Evolutionary conservation across 2,113 vertebrate genomes (phyloP), one percentile per base, ranked within the genome.

Genomic region (Callocephalon fimbriatum): DNA sequence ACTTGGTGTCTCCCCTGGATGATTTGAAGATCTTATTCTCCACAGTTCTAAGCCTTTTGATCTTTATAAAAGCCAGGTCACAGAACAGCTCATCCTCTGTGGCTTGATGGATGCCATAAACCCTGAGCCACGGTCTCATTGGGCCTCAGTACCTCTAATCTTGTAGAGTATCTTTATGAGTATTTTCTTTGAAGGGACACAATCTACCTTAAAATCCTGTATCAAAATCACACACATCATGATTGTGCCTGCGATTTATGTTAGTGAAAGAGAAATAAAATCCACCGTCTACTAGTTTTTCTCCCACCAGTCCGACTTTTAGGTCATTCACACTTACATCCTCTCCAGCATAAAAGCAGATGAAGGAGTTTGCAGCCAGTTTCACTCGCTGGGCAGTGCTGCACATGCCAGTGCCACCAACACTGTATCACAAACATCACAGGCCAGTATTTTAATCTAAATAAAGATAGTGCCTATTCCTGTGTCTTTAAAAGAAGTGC

Each of bases 21-120:
- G 90, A 88, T 44, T 86, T 83, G 72, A 92, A 91, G 93, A 62
- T 79, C 59, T 84, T 79, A 75, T 84, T 93, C 91, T 90, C 90
- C 97, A 93, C 58, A 90, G 59, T 66, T 88, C 83, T 56, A 58
- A 95, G 78, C 59, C 63, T 96, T 96, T 96, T 96, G 90, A 94
- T 96, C 94, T 96, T 85, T 66, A 75, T 19, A 90, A 92, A 92
- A 94, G 70, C n/a, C 67, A 58, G 76, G 92, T 65, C 83, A 92
- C 51, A 79, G 83, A 93, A 79, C 75, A 76, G 76, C 72, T 94
- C 26, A 51, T 21, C 42, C 80, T 31, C 29, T 56, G 38, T 38
- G 56, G 68, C 92, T 92, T 82, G 65, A 97, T 77, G 86, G 96
- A 92, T 75, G 77, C 81, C 86, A 78, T 83, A 88, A 96, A 87